phyloP scores from a whole-genome alignment of 2,888 invertebrate species.

The Allolobophora icterica region DNA sequence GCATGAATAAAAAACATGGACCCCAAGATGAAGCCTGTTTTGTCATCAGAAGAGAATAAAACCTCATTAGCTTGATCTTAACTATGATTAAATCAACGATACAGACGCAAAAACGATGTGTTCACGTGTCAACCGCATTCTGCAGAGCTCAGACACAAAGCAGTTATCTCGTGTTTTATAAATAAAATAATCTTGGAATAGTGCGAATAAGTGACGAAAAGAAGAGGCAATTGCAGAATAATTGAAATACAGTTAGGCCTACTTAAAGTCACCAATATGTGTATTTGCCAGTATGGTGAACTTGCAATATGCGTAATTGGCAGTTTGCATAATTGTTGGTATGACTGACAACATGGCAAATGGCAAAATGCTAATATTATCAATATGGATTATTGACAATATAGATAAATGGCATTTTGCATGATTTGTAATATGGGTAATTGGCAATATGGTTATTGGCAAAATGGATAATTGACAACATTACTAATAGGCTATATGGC shows the following conservation, averaged over 20 bases:
- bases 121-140: neutral
- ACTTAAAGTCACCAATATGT: too few relatives aligned
- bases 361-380: neutral
- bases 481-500: too few relatives aligned
- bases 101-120: too few relatives aligned
- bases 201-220: neutral
- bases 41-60: neutral
- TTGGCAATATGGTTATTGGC: neutral
- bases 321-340: too few relatives aligned
- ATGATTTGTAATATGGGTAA: neutral
- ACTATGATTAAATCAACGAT: neutral
- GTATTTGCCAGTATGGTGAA: too few relatives aligned
- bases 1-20: neutral
- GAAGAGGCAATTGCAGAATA: too few relatives aligned
- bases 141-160: neutral
- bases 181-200: neutral
- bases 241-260: too few relatives aligned
- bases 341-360: neutral
- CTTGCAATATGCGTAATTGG: neutral
- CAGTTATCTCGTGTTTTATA: neutral
- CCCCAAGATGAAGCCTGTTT: neutral
- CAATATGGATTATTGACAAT: neutral
- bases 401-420: neutral
- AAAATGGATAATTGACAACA: too few relatives aligned
- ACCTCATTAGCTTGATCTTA: neutral